Conservation (phyloP, 1,140 invertebrate genomes). For the Pissodes strobi region DNA sequence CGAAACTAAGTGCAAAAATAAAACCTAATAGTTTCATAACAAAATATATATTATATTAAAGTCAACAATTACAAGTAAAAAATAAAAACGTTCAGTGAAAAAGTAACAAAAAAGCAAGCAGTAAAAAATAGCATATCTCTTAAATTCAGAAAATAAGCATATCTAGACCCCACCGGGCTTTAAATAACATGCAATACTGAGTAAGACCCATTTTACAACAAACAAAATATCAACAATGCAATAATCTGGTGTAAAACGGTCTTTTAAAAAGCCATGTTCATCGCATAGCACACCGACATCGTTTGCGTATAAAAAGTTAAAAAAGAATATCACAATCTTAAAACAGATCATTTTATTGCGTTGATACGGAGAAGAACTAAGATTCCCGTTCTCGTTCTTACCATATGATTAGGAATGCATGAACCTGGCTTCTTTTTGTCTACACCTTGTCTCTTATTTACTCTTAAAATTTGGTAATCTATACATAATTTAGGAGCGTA, state of each 20-base stretch:
- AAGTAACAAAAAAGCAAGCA: slow-evolving; percentile 52
- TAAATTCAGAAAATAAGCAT: slow-evolving; percentile 47
- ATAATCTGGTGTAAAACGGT: slow-evolving; percentile 13
- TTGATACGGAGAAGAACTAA: slow-evolving; percentile 27
- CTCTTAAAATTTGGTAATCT: neutral
- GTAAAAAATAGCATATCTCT: slow-evolving; percentile 47
- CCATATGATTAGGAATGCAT: slow-evolving; percentile 11
- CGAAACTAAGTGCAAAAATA: slow-evolving; percentile 38
- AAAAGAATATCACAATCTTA: slow-evolving; percentile 43
- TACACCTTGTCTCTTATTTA: slow-evolving; percentile 5
- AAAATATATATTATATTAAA: slow-evolving; percentile 56
- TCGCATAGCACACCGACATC: slow-evolving; percentile 16
- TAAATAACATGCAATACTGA: slow-evolving; percentile 48
- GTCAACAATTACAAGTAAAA: slow-evolving; percentile 55
- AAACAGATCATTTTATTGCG: slow-evolving; percentile 44
- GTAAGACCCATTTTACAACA: slow-evolving; percentile 9
- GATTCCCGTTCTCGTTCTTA: slow-evolving; percentile 10
- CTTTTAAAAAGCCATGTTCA: slow-evolving; percentile 36
- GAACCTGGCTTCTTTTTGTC: slow-evolving; percentile 24
- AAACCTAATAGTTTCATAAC: slow-evolving; percentile 42
- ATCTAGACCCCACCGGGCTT: slow-evolving; percentile 46
- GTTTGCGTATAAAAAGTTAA: slow-evolving; percentile 24
- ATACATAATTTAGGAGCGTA: neutral
- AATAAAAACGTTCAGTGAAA: slow-evolving; percentile 50
- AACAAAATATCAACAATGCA: neutral